phyloP scores from a whole-genome alignment of 1,140 invertebrate genomes.

The Hypothenemus hampei region DNA sequence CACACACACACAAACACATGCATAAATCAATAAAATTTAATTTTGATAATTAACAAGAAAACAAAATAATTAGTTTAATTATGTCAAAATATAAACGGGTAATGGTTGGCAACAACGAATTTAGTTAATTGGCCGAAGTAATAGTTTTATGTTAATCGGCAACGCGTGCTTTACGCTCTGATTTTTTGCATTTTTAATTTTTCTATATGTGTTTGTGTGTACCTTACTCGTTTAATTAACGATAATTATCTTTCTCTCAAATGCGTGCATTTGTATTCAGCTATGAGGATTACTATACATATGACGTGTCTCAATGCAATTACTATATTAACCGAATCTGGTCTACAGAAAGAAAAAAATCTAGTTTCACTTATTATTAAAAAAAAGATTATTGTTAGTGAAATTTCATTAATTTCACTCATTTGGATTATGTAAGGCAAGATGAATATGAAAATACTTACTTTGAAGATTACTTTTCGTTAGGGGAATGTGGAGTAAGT shows the following conservation, averaged over 20 bases:
- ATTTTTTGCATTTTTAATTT: not conserved
- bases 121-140: not conserved
- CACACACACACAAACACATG: too few species aligned
- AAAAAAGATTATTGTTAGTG: not conserved
- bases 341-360: not conserved
- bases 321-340: not conserved
- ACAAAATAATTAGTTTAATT: too few species aligned
- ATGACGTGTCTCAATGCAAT: not conserved
- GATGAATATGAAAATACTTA: too few species aligned
- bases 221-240: slow-evolving; percentile 6
- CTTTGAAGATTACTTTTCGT: too few species aligned
- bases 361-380: not conserved
- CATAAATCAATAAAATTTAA: too few species aligned
- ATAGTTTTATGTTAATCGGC: slow-evolving; percentile 1
- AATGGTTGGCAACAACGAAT: too few species aligned
- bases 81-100: too few species aligned
- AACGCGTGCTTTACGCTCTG: slow-evolving; percentile 8
- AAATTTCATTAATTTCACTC: not conserved
- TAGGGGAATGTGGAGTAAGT: too few species aligned
- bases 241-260: not conserved
- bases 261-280: not conserved
- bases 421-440: too few species aligned
- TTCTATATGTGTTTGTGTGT: too few species aligned
- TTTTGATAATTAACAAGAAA: too few species aligned
- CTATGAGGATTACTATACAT: not conserved